phyloP scores from a whole-genome alignment of 64 coral and sea anemone genomes.

The Pachyseris speciosa region DNA sequence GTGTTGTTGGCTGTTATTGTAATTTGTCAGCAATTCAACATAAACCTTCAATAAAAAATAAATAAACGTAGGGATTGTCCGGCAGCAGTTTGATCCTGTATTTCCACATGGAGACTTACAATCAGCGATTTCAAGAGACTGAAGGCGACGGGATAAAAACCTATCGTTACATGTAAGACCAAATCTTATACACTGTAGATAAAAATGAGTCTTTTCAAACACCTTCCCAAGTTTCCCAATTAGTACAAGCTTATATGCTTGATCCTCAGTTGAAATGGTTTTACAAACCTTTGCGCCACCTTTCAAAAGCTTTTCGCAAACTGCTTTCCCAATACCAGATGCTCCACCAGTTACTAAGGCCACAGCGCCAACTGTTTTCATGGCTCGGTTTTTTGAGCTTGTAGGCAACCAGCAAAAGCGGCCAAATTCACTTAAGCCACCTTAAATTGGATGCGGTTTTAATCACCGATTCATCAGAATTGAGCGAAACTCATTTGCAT shows the following conservation, averaged over 20 bases:
- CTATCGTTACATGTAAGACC: too few relatives aligned
- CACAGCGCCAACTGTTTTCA: conserved; percentile 66
- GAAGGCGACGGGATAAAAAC: too few relatives aligned
- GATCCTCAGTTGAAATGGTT: not conserved
- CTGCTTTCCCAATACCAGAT: conserved; percentile 62
- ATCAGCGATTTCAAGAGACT: too few relatives aligned
- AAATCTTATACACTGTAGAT: too few relatives aligned
- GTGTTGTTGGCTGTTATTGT: conserved; percentile 5
- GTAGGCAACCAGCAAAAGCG: not conserved
- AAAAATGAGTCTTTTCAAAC: not conserved
- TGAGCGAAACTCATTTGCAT: conserved; percentile 15
- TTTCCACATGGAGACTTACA: too few relatives aligned
- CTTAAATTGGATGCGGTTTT: not conserved
- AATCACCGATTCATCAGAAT: not conserved
- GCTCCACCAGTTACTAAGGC: conserved; percentile 63
- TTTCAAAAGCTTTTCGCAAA: conserved; percentile 50
- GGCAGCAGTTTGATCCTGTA: too few relatives aligned
- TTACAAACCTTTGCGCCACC: conserved; percentile 53
- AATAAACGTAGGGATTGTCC: too few relatives aligned
- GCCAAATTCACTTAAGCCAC: not conserved
- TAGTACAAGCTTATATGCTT: not conserved
- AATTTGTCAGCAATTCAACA: not conserved
- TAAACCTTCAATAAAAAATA: not conserved
- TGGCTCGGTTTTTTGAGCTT: not conserved
- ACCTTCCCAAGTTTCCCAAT: not conserved